A percentile compares a stretch with the other conserved stretches of the same genome.
Evolutionary conservation across 2,888 invertebrate species (phyloP).

Genomic region (Parthenolecanium corni): DNA sequence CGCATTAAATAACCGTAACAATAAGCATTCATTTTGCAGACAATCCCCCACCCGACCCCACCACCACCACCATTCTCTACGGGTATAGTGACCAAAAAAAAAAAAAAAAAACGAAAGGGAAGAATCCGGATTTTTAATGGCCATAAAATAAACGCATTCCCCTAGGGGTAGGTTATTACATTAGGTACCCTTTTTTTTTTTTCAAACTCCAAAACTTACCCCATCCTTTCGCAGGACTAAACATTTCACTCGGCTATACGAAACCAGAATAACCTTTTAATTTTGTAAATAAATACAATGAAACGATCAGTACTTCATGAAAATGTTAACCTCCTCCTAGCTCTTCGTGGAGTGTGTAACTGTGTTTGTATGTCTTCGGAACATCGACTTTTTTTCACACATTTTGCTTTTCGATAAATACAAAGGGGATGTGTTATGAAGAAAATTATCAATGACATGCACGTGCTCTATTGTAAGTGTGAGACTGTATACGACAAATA

Average conservation of each 20-base stretch:
- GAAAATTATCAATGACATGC: slow-evolving; percentile 7
- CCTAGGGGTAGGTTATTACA: slow-evolving; percentile 8
- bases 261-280: slow-evolving; percentile 18
- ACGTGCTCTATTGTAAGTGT: neutral
- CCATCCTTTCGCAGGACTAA: no score
- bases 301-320: slow-evolving; percentile 9
- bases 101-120: slow-evolving; percentile 2
- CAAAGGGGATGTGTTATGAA: neutral
- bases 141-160: slow-evolving; percentile 18
- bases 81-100: neutral
- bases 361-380: no score
- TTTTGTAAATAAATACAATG: neutral
- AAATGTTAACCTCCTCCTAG: slow-evolving; percentile 6
- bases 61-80: slow-evolving; percentile 5
- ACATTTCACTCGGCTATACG: slow-evolving; percentile 6
- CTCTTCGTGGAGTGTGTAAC: neutral
- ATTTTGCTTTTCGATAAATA: neutral
- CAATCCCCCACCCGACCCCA: no score
- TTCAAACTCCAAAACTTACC: no score
- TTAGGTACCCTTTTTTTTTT: slow-evolving; percentile 13
- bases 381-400: neutral
- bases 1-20: slow-evolving; percentile 12
- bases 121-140: slow-evolving; percentile 16
- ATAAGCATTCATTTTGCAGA: slow-evolving; percentile 17
- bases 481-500: no score